phyloP scores from a whole-genome alignment of 1,140 invertebrate genomes.

The Laupala kohalensis region DNA sequence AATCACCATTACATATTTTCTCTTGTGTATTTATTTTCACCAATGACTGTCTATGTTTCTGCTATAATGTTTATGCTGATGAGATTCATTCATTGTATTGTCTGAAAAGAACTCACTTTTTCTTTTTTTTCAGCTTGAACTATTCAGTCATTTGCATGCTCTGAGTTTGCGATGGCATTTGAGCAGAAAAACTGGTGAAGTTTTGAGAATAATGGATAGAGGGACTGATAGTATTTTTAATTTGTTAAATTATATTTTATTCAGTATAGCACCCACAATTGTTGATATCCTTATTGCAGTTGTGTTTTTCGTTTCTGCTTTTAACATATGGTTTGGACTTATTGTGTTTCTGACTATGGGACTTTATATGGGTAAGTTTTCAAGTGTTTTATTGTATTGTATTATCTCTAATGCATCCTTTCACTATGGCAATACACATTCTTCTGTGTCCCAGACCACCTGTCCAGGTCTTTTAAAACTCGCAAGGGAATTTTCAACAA shows the following conservation, averaged over 20 bases:
- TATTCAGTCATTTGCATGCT: constrained; percentile 77
- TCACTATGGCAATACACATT: too few species aligned
- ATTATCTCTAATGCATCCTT: not conserved
- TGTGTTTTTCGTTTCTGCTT: constrained; percentile 71
- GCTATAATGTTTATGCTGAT: too few species aligned
- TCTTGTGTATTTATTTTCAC: too few species aligned
- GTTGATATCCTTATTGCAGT: constrained; percentile 88
- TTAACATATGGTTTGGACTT: constrained; percentile 87
- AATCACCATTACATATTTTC: too few species aligned
- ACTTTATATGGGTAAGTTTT: constrained; percentile 73
- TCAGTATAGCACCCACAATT: constrained; percentile 81
- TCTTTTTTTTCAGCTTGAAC: constrained; percentile 37
- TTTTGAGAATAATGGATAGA: constrained; percentile 84
- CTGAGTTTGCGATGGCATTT: constrained; percentile 83
- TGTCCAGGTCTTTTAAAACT: too few species aligned
- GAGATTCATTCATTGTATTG: not conserved
- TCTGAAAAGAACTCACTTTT: not conserved
- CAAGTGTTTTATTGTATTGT: not conserved
- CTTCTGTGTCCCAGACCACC: too few species aligned
- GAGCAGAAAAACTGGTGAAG: constrained; percentile 86
- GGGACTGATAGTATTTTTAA: constrained; percentile 91
- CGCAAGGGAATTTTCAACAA: too few species aligned
- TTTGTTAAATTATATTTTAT: constrained; percentile 76
- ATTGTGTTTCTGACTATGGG: constrained; percentile 88
- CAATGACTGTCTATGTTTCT: too few species aligned